A percentile compares a stretch with the other conserved stretches of the same genome.
phyloP scores from a whole-genome alignment of 2,888 invertebrate species.

The Andrena chrysosceles region DNA sequence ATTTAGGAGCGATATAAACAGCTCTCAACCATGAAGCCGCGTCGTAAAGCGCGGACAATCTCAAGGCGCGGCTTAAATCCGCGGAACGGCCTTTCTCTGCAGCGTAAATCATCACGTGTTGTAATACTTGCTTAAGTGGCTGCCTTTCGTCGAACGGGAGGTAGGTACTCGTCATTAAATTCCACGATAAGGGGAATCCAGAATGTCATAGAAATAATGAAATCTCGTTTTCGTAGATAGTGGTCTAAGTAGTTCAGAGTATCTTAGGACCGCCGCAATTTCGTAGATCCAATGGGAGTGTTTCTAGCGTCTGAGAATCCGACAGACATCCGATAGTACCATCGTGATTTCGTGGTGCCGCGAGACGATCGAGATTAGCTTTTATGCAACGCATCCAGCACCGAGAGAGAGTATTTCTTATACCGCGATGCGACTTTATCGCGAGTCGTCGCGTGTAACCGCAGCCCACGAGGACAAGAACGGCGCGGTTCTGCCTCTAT shows the following conservation, averaged over 20 bases:
- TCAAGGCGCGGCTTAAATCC: slow-evolving; percentile 34
- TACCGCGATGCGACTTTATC: slow-evolving; percentile 37
- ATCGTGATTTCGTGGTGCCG: not conserved
- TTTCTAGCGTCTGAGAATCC: no score
- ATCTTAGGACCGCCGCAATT: no score
- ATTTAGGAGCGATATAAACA: slow-evolving; percentile 50
- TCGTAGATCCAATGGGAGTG: no score
- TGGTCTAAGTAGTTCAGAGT: no score
- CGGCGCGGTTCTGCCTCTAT: slow-evolving; percentile 59
- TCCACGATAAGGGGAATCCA: no score
- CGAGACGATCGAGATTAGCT: not conserved
- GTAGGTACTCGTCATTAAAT: no score
- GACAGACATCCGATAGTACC: not conserved
- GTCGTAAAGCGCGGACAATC: slow-evolving; percentile 40
- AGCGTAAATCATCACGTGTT: slow-evolving; percentile 11
- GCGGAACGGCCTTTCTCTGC: slow-evolving; percentile 10
- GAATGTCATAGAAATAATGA: no score
- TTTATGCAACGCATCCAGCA: slow-evolving; percentile 18
- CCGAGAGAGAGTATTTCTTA: not conserved
- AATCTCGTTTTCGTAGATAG: no score
- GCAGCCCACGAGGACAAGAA: slow-evolving; percentile 45
- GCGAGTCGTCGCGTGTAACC: slow-evolving; percentile 31
- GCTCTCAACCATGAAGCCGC: slow-evolving; percentile 10
- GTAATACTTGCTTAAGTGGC: slow-evolving; percentile 3
- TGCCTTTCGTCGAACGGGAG: no score